These are phyloP conservation scores for Sapayoa aenigma DNA, from an alignment of 2,113 vertebrate genomes.

Conservation along the genomic window DNA sequence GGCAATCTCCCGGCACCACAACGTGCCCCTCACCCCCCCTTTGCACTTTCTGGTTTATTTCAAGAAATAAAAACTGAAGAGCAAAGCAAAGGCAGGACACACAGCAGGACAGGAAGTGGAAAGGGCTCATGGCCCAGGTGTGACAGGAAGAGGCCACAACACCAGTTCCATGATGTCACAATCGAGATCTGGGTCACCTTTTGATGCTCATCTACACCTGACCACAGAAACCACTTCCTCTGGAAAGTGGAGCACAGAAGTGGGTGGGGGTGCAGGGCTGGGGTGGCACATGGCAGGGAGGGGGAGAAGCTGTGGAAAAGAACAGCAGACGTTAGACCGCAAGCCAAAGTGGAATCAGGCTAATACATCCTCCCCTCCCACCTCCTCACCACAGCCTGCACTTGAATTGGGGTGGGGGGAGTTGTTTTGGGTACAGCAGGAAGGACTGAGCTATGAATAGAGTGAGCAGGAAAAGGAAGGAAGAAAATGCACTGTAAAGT, in stretches of 20 bases:
- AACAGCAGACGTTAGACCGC: conserved; percentile 67
- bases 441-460: neutral
- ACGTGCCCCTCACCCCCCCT: neutral
- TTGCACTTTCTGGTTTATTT: conserved; percentile 33
- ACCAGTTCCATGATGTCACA: conserved; percentile 68
- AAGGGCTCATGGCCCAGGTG: conserved; percentile 49
- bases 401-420: neutral
- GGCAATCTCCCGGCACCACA: neutral
- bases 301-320: neutral
- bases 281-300: neutral
- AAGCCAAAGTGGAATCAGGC: neutral
- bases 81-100: conserved; percentile 15
- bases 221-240: conserved; percentile 74
- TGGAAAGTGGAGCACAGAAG: conserved; percentile 48
- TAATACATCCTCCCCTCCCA: neutral
- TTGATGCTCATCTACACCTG: conserved; percentile 2
- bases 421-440: neutral
- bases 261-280: neutral
- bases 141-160: neutral
- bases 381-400: neutral
- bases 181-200: conserved; percentile 53
- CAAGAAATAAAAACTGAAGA: neutral
- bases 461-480: neutral
- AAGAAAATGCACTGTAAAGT: neutral
- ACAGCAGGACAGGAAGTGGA: conserved; percentile 41